These are phyloP conservation scores for Dicrurus megarhynchus DNA, from an alignment of 2,113 vertebrate genomes.

Conservation along the genomic window DNA sequence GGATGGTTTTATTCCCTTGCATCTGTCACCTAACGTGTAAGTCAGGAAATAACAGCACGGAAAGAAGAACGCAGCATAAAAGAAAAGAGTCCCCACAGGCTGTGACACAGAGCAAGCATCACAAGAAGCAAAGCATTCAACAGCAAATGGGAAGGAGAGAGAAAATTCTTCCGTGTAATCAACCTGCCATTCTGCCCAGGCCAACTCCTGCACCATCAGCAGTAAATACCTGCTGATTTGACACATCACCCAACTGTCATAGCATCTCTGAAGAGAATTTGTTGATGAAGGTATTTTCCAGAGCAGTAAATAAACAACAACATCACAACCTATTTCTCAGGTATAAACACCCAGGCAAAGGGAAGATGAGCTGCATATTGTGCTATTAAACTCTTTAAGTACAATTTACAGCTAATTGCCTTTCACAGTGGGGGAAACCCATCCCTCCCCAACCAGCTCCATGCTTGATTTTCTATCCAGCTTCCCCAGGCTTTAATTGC, in stretches of 20 bases:
- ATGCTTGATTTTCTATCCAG: background rate
- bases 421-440: background rate
- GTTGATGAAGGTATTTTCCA: background rate
- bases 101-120: background rate
- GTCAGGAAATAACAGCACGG: background rate
- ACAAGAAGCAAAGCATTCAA: background rate
- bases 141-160: background rate
- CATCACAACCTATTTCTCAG: background rate
- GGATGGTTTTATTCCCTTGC: background rate
- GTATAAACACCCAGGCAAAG: background rate
- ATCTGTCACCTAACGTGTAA: background rate
- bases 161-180: background rate
- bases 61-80: rapidly evolving
- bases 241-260: slow-evolving; percentile 9
- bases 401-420: slow-evolving; percentile 25
- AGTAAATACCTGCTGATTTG: slow-evolving; percentile 19
- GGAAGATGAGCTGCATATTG: background rate
- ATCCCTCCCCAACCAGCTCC: background rate
- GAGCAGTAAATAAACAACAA: slow-evolving; percentile 37
- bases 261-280: background rate
- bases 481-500: background rate
- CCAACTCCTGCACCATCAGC: slow-evolving; percentile 15
- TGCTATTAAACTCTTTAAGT: slow-evolving; percentile 7
- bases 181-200: background rate
- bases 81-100: background rate